Base-by-base conservation (phyloP, 2,888 invertebrate species). In the Aphrophora alni region DNA sequence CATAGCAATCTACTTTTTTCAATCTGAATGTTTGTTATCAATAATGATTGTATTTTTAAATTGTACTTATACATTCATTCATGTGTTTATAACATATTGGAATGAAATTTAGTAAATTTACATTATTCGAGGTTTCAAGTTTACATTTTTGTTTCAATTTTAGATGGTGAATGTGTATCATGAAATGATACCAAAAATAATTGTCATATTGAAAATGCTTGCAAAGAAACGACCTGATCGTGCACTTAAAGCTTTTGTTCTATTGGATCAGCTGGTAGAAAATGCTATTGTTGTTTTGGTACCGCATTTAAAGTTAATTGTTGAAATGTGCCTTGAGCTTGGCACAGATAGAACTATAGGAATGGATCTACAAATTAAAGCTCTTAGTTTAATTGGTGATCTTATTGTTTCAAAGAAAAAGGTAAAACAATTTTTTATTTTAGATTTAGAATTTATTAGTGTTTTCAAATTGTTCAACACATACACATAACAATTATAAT, bases 331-430 rank as follows among this genome's bases (percentile, higher is more conserved):
- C 87, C 88, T 95, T 76, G 90, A 91, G 85, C 89, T 93, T 25
- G 91, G 92, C 14, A 24, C 68, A 8, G 59, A 51, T n/a, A 44
- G 14, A n/a, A 33, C 10, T 59, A 27, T 28, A 21, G 91, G 92
- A 5, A 91, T 92, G 82, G 89, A 90, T 38, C 89, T 95, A 14
- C 91, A 94, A 86, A 91, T 93, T 4, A 94, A 94, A 87, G 92
- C 93, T 0, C 90, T 95, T 24, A 90, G 91, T 70, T 92, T 93
- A 80, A 89, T 94, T 81, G 92, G 93, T 0, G 92, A 91, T 88
- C 86, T 95, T 71, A 91, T 92, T 14, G 90, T 92, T 80, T 89
- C 92, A 1, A 95, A 94, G 88, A 94, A 94, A 87, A 95, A 95
- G 89, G 90, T 92, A 82, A 87, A 33, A 33, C 33, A 5, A 33